These are phyloP conservation scores for Dolichallabes microphthalmus DNA, from an alignment of 2,113 vertebrate species.

Conservation along the genomic window DNA sequence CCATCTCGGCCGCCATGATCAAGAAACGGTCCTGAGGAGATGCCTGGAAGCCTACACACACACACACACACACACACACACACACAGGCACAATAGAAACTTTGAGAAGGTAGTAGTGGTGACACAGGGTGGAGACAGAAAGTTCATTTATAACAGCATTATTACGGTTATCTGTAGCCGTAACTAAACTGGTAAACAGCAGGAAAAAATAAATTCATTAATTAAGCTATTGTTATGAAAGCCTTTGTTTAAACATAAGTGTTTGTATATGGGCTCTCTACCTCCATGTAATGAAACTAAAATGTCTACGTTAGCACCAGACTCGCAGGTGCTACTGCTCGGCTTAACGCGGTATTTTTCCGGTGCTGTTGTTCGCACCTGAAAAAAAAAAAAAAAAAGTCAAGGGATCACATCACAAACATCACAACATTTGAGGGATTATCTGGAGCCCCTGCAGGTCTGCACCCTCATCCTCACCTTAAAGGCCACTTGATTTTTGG, in stretches of 20 bases:
- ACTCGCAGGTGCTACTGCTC: constrained; percentile 92
- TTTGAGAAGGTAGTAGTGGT: background rate
- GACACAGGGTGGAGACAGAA: background rate
- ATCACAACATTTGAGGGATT: background rate
- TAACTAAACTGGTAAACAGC: background rate
- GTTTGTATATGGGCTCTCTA: constrained; percentile 58
- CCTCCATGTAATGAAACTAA: constrained; percentile 92
- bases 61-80: constrained; percentile 15
- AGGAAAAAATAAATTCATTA: background rate
- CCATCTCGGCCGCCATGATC: constrained; percentile 98
- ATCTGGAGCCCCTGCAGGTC: background rate
- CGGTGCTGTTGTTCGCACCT: constrained; percentile 97
- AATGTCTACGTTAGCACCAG: constrained; percentile 86
- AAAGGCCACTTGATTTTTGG: constrained; percentile 94
- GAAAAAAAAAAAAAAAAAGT: background rate
- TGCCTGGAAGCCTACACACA: constrained; percentile 78
- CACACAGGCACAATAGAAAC: background rate
- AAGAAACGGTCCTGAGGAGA: constrained; percentile 93
- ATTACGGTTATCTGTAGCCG: background rate
- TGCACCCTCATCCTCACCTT: constrained; percentile 78
- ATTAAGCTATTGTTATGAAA: background rate
- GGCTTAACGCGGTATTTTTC: constrained; percentile 98
- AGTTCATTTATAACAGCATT: too few species aligned
- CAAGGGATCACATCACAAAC: background rate
- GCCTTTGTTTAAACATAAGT: background rate